phyloP scores from a whole-genome alignment of 2,888 invertebrate genomes.

The Norana najaformis region DNA sequence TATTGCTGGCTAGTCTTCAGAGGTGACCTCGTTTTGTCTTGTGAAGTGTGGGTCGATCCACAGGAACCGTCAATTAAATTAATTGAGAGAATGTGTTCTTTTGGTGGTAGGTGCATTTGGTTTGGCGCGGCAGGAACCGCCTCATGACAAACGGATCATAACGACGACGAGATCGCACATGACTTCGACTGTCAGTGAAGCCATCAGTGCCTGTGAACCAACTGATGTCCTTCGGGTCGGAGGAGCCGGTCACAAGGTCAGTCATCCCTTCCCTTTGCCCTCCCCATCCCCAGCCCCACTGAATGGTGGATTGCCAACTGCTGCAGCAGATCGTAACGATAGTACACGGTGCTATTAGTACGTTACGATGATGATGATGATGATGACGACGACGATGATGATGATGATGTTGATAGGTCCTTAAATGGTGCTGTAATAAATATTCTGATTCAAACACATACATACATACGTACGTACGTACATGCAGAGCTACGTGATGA shows the following conservation, averaged over 20 bases:
- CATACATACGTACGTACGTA: too few relatives aligned
- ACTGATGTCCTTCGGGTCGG: constrained; percentile 81
- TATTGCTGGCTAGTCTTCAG: too few relatives aligned
- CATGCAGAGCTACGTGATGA: too few relatives aligned
- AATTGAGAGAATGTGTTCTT: background rate
- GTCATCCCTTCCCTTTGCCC: background rate
- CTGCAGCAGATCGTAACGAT: background rate
- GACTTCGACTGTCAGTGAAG: constrained; percentile 78
- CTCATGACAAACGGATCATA: constrained; percentile 72
- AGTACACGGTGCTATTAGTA: background rate
- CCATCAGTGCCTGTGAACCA: constrained; percentile 81
- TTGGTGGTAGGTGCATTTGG: constrained; percentile 56
- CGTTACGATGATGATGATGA: background rate
- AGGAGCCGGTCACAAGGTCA: constrained; percentile 93
- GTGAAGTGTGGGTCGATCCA: background rate
- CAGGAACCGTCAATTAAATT: background rate
- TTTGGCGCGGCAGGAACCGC: constrained; percentile 59
- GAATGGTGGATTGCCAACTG: background rate
- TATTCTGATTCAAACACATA: too few relatives aligned
- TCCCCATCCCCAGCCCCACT: background rate
- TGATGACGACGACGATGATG: background rate
- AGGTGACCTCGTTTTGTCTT: background rate
- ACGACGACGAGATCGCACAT: constrained; percentile 94
- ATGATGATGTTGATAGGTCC: background rate
- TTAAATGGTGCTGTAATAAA: too few relatives aligned